These are phyloP conservation scores for Microctonus brassicae DNA, from an alignment of 2,888 invertebrate species.

Conservation along the genomic window DNA sequence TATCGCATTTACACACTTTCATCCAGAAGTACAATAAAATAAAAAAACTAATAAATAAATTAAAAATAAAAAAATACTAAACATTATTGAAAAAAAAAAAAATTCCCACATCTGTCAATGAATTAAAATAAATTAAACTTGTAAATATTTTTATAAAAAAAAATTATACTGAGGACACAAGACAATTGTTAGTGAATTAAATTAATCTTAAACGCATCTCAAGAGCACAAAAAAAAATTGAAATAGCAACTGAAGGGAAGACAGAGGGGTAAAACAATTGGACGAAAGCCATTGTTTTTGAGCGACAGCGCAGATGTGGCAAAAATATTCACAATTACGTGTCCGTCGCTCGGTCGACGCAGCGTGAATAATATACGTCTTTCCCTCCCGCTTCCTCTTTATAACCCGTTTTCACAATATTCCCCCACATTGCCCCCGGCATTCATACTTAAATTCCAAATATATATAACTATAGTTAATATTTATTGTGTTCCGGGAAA, in stretches of 20 bases:
- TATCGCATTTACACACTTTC: too few species aligned
- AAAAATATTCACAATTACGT: constrained; percentile 68
- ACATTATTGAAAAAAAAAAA: too few species aligned
- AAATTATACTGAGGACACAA: not conserved
- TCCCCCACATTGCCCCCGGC: constrained; percentile 15
- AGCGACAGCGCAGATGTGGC: constrained; percentile 66
- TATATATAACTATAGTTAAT: not conserved
- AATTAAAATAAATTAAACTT: not conserved
- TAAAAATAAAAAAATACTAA: too few species aligned
- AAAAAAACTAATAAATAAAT: too few species aligned
- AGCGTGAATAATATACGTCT: constrained; percentile 61
- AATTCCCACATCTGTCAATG: not conserved
- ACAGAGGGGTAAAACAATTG: constrained; percentile 55
- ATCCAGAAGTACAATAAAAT: too few species aligned
- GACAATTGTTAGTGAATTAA: not conserved
- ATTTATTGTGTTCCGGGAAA: constrained; percentile 53
- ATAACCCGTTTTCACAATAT: constrained; percentile 22
- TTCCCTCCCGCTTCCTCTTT: constrained; percentile 10
- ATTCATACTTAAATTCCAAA: not conserved
- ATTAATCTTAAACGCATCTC: not conserved
- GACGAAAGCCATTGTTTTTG: constrained; percentile 65
- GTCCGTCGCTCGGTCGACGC: constrained; percentile 48
- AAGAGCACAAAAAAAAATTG: constrained; percentile 1
- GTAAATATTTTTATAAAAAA: not conserved
- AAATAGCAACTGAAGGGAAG: not conserved